Percentiles rank a stretch among this genome's conserved stretches.
Evolutionary conservation across 2,113 vertebrate species (phyloP).

Genomic region (Strix aluco): DNA sequence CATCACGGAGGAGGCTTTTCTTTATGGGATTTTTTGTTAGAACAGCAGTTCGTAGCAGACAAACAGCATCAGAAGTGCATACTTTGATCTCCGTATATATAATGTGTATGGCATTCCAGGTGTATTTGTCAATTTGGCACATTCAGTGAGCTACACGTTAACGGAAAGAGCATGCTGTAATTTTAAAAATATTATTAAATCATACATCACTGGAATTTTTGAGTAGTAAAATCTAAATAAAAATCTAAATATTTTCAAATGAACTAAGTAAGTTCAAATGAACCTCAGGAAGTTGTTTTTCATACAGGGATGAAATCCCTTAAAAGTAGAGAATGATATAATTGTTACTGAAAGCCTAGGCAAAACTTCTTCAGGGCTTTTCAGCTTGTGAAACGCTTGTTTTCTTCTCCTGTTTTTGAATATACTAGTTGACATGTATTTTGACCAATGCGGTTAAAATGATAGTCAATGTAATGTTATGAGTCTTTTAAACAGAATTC

Average conservation of each 20-base stretch:
- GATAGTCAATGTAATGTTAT: neutral
- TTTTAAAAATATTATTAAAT: neutral
- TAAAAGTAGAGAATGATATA: neutral
- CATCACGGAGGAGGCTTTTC: neutral
- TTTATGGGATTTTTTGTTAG: neutral
- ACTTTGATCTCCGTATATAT: neutral
- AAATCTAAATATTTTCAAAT: neutral
- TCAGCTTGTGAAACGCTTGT: neutral
- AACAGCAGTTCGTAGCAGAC: neutral
- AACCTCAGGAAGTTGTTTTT: neutral
- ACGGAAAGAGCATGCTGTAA: neutral
- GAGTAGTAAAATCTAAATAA: neutral
- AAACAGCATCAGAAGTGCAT: neutral
- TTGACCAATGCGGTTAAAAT: neutral
- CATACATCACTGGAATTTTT: neutral
- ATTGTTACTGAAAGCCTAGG: neutral
- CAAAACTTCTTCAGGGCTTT: neutral
- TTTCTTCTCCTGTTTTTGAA: neutral
- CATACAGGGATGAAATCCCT: neutral
- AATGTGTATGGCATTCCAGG: neutral
- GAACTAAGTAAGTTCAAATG: neutral
- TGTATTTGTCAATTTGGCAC: neutral
- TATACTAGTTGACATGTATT: neutral
- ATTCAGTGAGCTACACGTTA: neutral
- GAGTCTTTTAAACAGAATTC: neutral